Evolutionary conservation across 2,797 vertebrate genomes (phyloP).

Genomic region (Rhinella marina): DNA sequence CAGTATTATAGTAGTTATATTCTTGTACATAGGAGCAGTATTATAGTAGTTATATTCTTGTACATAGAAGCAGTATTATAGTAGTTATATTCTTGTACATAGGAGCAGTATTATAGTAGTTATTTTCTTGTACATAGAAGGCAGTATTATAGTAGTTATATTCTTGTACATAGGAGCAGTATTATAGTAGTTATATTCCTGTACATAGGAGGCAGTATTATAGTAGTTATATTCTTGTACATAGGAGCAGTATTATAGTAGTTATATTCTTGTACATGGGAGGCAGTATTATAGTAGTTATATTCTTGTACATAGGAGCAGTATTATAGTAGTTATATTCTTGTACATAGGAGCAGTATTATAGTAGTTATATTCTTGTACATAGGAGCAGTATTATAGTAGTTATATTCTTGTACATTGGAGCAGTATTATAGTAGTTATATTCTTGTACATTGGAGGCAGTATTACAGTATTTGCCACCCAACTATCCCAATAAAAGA

Average conservation of each 20-base stretch:
- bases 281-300: constrained; percentile 2
- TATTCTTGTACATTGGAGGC: background rate
- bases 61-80: background rate
- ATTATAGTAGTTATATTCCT: constrained; percentile 1
- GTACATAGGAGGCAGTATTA: background rate
- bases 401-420: background rate
- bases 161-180: background rate
- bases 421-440: background rate
- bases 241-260: constrained; percentile 6
- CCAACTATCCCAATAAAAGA: background rate
- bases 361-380: constrained; percentile 8
- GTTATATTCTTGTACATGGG: background rate
- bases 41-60: constrained; percentile 10
- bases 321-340: background rate
- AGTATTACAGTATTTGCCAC: background rate
- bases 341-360: background rate
- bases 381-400: background rate
- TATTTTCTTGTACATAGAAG: background rate
- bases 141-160: constrained; percentile 16
- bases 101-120: constrained; percentile 6
- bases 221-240: background rate
- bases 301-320: background rate
- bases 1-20: constrained; percentile 16
- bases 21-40: background rate
- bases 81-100: constrained; percentile 13